Conservation (phyloP, 2,797 vertebrate species). For the Enteromius mattozi region DNA sequence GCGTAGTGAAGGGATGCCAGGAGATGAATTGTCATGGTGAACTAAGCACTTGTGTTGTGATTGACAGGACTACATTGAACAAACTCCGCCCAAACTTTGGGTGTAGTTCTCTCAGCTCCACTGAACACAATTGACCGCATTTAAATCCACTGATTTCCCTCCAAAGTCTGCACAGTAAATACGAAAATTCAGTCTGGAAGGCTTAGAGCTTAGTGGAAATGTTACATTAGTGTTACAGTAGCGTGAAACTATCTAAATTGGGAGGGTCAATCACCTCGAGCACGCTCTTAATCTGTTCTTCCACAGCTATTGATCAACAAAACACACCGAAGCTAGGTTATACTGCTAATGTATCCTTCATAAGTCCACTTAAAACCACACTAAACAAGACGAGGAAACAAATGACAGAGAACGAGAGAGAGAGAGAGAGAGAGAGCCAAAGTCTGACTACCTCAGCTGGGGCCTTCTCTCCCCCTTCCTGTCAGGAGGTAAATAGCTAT, state of each 20-base stretch:
- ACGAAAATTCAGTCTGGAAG: not conserved
- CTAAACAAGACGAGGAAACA: conserved; percentile 26
- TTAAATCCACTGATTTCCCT: conserved; percentile 1
- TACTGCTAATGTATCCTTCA: conserved; percentile 21
- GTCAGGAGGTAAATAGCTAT: conserved; percentile 94
- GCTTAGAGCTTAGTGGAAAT: conserved; percentile 47
- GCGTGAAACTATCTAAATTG: conserved; percentile 12
- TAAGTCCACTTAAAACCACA: conserved; percentile 29
- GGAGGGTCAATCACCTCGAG: conserved; percentile 27
- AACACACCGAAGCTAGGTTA: conserved; percentile 24
- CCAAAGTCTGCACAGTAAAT: not conserved
- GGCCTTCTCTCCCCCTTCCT: conserved; percentile 72
- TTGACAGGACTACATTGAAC: not conserved
- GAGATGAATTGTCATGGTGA: not conserved
- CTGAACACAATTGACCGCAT: not conserved
- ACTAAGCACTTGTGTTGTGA: not conserved
- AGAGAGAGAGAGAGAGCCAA: conserved; percentile 60
- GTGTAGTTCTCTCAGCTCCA: not conserved
- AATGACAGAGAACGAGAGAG: conserved; percentile 34
- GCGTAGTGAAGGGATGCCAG: not conserved
- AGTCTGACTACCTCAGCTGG: conserved; percentile 65
- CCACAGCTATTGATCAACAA: conserved; percentile 30
- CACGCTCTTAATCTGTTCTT: conserved; percentile 38
- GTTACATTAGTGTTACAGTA: conserved; percentile 40
- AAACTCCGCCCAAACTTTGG: not conserved